Evolutionary conservation across 2,113 vertebrate genomes (phyloP).

Genomic region (Nettapus auritus): DNA sequence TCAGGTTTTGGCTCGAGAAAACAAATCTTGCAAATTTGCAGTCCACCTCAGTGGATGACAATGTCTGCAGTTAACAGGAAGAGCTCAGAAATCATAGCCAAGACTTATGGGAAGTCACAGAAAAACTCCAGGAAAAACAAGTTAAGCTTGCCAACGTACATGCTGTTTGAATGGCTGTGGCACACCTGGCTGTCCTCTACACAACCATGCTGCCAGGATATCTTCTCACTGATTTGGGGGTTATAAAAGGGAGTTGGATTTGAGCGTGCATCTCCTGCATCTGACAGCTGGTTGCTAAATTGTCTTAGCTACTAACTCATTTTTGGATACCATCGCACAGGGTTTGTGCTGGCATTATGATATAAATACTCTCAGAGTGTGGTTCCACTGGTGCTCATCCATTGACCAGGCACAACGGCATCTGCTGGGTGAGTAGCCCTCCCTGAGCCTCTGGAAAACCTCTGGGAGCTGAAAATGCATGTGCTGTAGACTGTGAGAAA

Average conservation of each 20-base stretch:
- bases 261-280: background rate
- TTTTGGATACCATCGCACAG: background rate
- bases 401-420: background rate
- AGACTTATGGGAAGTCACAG: background rate
- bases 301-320: background rate
- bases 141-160: fast-evolving
- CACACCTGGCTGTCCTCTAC: background rate
- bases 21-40: background rate
- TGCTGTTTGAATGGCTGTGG: background rate
- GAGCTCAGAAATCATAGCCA: background rate
- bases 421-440: background rate
- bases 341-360: background rate
- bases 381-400: background rate
- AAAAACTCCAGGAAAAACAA: background rate
- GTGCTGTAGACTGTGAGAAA: conserved; percentile 57
- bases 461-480: background rate
- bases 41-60: background rate
- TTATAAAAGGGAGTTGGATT: background rate
- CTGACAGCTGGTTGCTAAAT: background rate
- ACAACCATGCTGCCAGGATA: background rate
- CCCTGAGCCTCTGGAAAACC: background rate
- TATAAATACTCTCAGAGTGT: background rate
- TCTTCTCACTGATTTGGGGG: background rate
- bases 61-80: background rate
- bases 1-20: background rate